Base-by-base conservation (phyloP, 2,113 vertebrate genomes). In the Hydropotes inermis region DNA sequence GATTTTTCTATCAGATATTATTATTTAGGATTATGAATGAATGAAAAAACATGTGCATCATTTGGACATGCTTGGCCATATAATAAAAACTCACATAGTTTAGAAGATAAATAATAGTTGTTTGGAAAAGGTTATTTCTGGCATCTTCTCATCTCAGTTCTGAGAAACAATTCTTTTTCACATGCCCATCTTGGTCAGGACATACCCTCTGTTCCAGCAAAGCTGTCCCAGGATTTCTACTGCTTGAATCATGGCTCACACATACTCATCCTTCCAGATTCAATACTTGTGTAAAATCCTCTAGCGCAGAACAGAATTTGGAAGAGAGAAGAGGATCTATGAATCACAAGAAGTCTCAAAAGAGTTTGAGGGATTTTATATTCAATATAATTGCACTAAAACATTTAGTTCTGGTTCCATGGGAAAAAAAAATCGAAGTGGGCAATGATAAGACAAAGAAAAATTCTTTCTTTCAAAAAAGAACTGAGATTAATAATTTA, bases 311-410 rank as follows among this genome's bases (percentile, higher is more conserved):
- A 47, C 8, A 67, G 36, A 47, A 88, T 81, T 87, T 16, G 23
- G 76, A 95, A 94, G n/a, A 39, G 2, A 81, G 28, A 6, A 70
- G 43, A 89, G 6, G 33, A 67, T 33, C 47, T 23, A 43, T 61
- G 84, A 83, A 67, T 94, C 78, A 74, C 13, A 64, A 79, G 30
- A 52, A 43, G 58, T 96, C 88, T 94, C 67, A 87, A 67, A 85
- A 96, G 30, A 92, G 21, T 90, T 54, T 30, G 23, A 94, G n/a
- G 43, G 67, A 85, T 95, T 97, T 96, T 91, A 81, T 82, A 61
- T 94, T 82, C 87, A 92, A 78, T 76, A 55, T 86, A 97, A 95
- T 52, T 28, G 39, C 47, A 33, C 33, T 57, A 82, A 91, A 76
- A 81, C 43, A 95, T 81, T 47, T 33, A 91, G 78, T 50, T 94